Percentiles rank a stretch among this genome's conserved stretches.
Conservation (phyloP, 2,888 invertebrate species). For the Muscina levida region DNA sequence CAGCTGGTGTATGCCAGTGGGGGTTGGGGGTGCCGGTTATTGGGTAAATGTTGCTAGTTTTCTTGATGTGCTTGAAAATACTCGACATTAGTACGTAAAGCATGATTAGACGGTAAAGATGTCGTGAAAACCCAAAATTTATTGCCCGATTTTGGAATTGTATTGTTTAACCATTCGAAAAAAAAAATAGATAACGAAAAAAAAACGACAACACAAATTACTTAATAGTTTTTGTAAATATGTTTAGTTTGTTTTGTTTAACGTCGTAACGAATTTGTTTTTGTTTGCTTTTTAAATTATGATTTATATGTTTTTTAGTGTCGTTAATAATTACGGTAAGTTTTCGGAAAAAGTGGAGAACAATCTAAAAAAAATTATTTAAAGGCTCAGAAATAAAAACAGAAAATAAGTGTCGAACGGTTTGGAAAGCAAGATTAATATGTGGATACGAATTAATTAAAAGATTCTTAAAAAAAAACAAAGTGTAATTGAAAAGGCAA, state of each 20-base stretch:
- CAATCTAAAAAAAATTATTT: background rate
- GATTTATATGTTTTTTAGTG: conserved; percentile 79
- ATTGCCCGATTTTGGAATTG: conserved; percentile 50
- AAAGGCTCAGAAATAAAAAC: background rate
- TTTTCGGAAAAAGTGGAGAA: conserved; percentile 62
- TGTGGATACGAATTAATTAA: too few species aligned
- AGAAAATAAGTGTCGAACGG: too few species aligned
- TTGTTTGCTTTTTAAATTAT: conserved; percentile 69
- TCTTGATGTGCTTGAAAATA: conserved; percentile 56
- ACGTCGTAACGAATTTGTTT: conserved; percentile 45
- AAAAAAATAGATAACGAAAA: conserved; percentile 24
- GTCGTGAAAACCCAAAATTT: conserved; percentile 69
- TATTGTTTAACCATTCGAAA: conserved; percentile 29
- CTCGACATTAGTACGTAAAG: conserved; percentile 75
- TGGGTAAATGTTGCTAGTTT: conserved; percentile 55
- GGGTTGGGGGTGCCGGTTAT: conserved; percentile 53
- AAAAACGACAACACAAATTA: conserved; percentile 50
- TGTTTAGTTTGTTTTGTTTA: conserved; percentile 47
- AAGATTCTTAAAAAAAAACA: too few species aligned
- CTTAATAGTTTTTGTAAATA: conserved; percentile 52
- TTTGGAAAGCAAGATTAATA: too few species aligned
- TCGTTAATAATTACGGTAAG: conserved; percentile 79
- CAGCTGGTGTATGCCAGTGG: conserved; percentile 31
- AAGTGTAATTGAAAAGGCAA: too few species aligned
- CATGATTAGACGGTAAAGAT: conserved; percentile 79